Percentiles rank a stretch among this genome's conserved stretches.
Evolutionary conservation across 2,888 invertebrate genomes (phyloP).

Genomic region (Miltochrista miniata): DNA sequence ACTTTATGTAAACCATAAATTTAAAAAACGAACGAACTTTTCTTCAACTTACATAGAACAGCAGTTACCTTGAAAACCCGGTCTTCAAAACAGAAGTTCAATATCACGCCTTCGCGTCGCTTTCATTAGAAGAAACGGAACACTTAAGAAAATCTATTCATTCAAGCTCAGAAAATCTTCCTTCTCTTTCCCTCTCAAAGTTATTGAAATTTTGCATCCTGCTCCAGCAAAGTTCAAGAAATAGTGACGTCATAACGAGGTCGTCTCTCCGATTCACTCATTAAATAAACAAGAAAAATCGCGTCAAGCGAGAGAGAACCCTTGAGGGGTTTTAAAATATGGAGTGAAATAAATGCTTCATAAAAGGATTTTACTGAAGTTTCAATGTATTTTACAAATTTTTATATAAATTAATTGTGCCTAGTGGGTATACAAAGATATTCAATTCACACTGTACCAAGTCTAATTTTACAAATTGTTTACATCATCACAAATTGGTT

Average conservation of each 20-base stretch:
- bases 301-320: conserved; percentile 39
- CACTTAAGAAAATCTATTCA: conserved; percentile 72
- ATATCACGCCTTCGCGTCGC: conserved; percentile 58
- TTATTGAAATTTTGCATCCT: conserved; percentile 44
- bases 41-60: too few relatives aligned
- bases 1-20: too few relatives aligned
- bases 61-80: conserved; percentile 42
- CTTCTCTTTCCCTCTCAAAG: conserved; percentile 45
- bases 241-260: conserved; percentile 79
- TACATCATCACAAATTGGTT: too few relatives aligned
- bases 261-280: conserved; percentile 77
- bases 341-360: too few relatives aligned
- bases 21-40: too few relatives aligned
- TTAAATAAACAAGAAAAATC: conserved; percentile 77
- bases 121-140: conserved; percentile 58
- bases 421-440: too few relatives aligned
- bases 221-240: conserved; percentile 56
- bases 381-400: too few relatives aligned
- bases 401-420: too few relatives aligned
- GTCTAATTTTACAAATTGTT: too few relatives aligned
- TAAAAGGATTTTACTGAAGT: too few relatives aligned
- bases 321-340: not conserved
- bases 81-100: conserved; percentile 21
- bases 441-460: too few relatives aligned
- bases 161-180: conserved; percentile 60